Conservation (phyloP, 2,113 vertebrate genomes). For the Felis catus region F.catus_Fca126_mat1.0 CM031425.1:51418001-51418500, state of each 20-base stretch:
- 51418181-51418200: neutral
- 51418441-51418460: neutral
- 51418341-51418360: neutral
- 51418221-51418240: slow-evolving; percentile 32
- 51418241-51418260: neutral
- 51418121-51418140: slow-evolving; percentile 16
- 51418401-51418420: neutral
- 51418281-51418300: neutral
- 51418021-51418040: slow-evolving; percentile 58
- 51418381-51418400: neutral
- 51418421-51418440: neutral
- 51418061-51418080: slow-evolving; percentile 70
- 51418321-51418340: neutral
- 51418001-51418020: slow-evolving; percentile 28
- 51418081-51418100: slow-evolving; percentile 27
- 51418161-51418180: neutral
- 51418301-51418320: neutral
- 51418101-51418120: slow-evolving; percentile 43
- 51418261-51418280: neutral
- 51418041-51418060: slow-evolving; percentile 73
- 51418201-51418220: neutral
- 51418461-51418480: neutral
- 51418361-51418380: neutral
- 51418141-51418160: neutral
- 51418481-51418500: neutral